phyloP scores from a whole-genome alignment of 2,888 invertebrate species.

The Nymphalis c-album region DNA sequence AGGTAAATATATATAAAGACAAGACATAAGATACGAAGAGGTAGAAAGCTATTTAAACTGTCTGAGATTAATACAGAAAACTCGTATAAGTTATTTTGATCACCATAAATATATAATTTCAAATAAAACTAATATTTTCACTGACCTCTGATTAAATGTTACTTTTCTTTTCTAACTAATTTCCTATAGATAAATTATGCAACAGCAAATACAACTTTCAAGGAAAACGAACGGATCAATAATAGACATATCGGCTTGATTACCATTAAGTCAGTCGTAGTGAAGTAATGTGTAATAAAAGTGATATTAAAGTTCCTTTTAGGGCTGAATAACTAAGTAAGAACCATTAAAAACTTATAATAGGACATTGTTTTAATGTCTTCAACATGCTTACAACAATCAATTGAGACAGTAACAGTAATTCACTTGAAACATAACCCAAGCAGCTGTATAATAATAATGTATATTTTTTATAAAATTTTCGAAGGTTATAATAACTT shows the following conservation, averaged over 20 bases:
- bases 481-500: too few species aligned
- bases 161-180: not conserved
- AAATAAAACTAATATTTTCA: too few species aligned
- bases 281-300: conserved; percentile 20
- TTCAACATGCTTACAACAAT: conserved; percentile 8
- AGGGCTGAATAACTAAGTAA: conserved; percentile 12
- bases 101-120: too few species aligned
- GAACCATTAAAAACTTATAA: conserved; percentile 22
- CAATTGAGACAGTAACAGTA: not conserved
- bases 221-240: conserved; percentile 14
- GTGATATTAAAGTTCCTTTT: conserved; percentile 22
- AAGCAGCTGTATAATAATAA: not conserved
- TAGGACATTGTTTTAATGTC: conserved; percentile 17
- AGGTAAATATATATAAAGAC: too few species aligned
- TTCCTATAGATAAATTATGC: not conserved
- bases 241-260: conserved; percentile 13
- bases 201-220: not conserved
- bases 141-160: not conserved
- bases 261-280: conserved; percentile 17
- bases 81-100: too few species aligned
- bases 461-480: too few species aligned
- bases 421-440: not conserved
- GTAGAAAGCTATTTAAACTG: too few species aligned
- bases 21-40: too few species aligned
- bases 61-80: too few species aligned